Base-by-base conservation (phyloP, 1,140 invertebrate genomes). In the Ceratoteleas bidentatus region DNA sequence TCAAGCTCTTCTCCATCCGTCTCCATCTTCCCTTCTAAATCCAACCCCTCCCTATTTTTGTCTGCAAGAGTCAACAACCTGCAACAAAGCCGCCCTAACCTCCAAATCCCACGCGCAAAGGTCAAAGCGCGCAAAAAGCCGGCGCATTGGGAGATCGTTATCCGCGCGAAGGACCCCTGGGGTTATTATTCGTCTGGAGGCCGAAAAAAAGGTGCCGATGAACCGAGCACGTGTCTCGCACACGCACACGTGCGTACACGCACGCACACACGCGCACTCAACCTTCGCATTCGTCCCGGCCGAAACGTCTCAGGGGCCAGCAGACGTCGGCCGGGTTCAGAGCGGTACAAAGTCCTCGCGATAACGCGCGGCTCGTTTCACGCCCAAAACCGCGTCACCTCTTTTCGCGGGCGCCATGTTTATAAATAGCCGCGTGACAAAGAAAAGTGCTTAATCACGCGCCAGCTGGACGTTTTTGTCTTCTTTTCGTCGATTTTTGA, bases 321-420 rank as follows among this genome's bases (percentile, higher is more conserved):
- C 9, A n/a, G n/a, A n/a, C 40, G 40, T 2, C n/a, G 40, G 9
- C n/a, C 86, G 60, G 85, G 61, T 66, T 68, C 85, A 62, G 60
- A 47, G 60, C 77, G 68, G 86, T 87, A 88, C 87, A 88, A 88
- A 89, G 83, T 86, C 82, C 85, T 84, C 81, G 33, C 57, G 81
- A 87, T 85, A 87, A 87, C 85, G 54, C 49, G 58, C 40, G 24
- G 61, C 45, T 72, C 79, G 74, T 56, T 84, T 84, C 52, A 87
- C 73, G 57, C 53, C 54, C 40, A n/a, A 1, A 43, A 43, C 8
- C n/a, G 8, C 40, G 40, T n/a, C 40, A 43, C n/a, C 9, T 6
- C n/a, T 43, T 10, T 43, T 10, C 40, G 2, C 40, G 40, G 9
- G 40, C 2, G n/a, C n/a, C n/a, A n/a, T n/a, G n/a, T n/a, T n/a